A percentile compares a stretch with the other conserved stretches of the same genome.
Conservation (phyloP, 2,113 vertebrate genomes). For the Leiothrix lutea region DNA sequence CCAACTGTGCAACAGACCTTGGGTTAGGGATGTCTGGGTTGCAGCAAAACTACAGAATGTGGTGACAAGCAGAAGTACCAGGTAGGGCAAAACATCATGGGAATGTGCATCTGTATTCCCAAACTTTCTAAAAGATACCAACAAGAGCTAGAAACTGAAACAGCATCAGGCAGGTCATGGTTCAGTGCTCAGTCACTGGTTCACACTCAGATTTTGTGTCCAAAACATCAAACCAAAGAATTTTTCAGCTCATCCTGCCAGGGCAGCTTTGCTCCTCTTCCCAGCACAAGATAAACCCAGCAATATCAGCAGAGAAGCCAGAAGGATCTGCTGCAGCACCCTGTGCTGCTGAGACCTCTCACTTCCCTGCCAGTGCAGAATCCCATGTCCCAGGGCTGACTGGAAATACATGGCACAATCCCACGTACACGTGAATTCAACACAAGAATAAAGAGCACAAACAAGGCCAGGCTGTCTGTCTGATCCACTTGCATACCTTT, state of each 20-base stretch:
- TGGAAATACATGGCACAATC: conserved; percentile 1
- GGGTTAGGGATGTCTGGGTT: neutral
- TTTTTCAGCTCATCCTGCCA: neutral
- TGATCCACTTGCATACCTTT: neutral
- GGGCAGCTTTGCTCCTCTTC: neutral
- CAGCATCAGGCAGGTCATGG: neutral
- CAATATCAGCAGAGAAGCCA: neutral
- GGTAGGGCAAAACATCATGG: neutral
- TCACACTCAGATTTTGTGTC: neutral
- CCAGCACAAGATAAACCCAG: neutral
- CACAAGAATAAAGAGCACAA: neutral
- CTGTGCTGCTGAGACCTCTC: neutral
- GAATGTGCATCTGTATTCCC: neutral
- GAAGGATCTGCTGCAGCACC: neutral
- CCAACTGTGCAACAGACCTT: neutral
- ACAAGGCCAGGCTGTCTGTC: neutral
- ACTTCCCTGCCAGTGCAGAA: neutral
- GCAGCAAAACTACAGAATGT: neutral
- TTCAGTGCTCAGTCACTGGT: neutral
- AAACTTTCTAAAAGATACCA: neutral
- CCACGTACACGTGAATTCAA: neutral
- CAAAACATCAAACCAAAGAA: neutral
- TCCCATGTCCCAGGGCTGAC: neutral
- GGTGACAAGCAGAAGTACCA: neutral
- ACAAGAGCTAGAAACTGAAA: neutral